Percentiles rank a stretch among this genome's conserved stretches.
Evolutionary conservation across 2,888 invertebrate species (phyloP).

Genomic region (Epistrophe eligans): DNA sequence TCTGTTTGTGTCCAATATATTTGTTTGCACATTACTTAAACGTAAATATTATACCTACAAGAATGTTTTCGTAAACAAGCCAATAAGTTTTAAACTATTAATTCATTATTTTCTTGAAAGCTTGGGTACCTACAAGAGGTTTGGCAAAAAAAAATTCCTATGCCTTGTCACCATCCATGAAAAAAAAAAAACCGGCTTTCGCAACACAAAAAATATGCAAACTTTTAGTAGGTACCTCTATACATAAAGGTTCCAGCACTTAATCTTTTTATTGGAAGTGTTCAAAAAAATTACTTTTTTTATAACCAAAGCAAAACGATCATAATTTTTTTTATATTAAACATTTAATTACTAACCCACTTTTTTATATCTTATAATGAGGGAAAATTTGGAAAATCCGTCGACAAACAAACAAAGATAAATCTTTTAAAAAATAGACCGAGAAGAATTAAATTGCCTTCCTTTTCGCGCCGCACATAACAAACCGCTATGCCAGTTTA

Average conservation of each 20-base stretch:
- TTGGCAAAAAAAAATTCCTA: constrained; percentile 13
- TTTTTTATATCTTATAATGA: constrained; percentile 10
- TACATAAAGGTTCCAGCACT: constrained; percentile 1
- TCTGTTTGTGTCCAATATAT: no score
- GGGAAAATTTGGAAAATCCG: constrained; percentile 17
- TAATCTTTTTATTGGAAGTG: not conserved
- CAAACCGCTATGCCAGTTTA: constrained; percentile 59
- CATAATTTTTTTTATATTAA: not conserved
- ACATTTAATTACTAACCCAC: not conserved
- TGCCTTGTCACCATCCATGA: constrained; percentile 17
- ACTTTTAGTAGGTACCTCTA: constrained; percentile 3
- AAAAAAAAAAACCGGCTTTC: constrained; percentile 29
- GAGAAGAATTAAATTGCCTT: constrained; percentile 36
- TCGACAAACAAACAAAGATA: constrained; percentile 16
- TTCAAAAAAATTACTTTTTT: not conserved
- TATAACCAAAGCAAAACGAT: constrained; percentile 24
- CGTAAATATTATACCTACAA: no score
- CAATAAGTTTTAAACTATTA: no score
- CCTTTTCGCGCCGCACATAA: constrained; percentile 63
- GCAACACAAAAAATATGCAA: constrained; percentile 14
- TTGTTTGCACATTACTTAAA: no score
- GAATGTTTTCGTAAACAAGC: no score
- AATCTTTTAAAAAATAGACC: constrained; percentile 24
- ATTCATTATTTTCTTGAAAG: not conserved
- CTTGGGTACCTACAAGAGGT: not conserved